Evolutionary conservation across 2,797 vertebrate genomes (phyloP), one percentile per base, ranked within the genome.

Genomic region (Dendrocincla tyrannina): DNA sequence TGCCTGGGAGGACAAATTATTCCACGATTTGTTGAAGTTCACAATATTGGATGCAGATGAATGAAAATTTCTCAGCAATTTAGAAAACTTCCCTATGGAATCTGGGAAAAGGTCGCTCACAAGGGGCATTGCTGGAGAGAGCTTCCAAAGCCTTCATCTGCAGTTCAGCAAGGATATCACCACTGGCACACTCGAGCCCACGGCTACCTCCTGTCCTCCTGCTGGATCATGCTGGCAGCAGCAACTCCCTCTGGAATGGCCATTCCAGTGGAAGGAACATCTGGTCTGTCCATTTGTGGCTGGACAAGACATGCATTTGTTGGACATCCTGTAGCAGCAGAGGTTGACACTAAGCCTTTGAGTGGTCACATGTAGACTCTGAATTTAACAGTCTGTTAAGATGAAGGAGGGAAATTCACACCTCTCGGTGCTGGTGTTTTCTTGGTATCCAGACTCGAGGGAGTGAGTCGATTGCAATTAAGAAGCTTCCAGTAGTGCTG

Each of bases 31-130:
- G 35, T 49, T 85, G 24, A 78, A 76, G 35, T 79, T 82, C 39
- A 52, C 67, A 67, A 11, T 73, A 82, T 82, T 91, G 77, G 70
- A 85, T 70, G 59, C 83, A 92, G 86, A 91, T 53, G 67, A 95
- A 41, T 33, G 82, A 82, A 70, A 94, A 56, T 69, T 81, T 79
- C 66, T 81, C 55, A 76, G 67, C 74, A 84, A 73, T 91, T 95
- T 91, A 56, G 79, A 80, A 44, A 87, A 53, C 90, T 82, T 53
- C 59, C 63, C 49, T 64, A n/a, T 17, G 41, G 80, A 89, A 74
- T 39, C 35, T 59, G 39, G 74, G 66, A 52, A 90, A 91, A 72
- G 19, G 33, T 35, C 46, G 53, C 37, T 91, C 69, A n/a, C 46
- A 11, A 12, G 60, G 70, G 39, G 86, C 73, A 76, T 73, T 89